Evolutionary conservation across 1,140 invertebrate genomes (phyloP), one percentile per base, ranked within the genome.

Genomic region (Neodiprion fabricii): DNA sequence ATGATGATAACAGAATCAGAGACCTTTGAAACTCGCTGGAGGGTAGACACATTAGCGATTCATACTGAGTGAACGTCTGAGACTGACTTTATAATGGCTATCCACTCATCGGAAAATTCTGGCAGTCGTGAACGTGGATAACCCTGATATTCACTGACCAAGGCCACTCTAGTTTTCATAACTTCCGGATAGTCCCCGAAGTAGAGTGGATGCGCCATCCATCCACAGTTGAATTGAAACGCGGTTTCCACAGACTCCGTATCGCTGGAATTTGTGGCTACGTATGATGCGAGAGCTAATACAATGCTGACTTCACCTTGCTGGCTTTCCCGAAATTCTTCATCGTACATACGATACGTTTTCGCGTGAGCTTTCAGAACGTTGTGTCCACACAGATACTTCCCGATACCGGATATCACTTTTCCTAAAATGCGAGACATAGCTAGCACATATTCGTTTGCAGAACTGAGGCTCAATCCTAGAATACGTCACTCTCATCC

Each of bases 281-380:
- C 9, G 9, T 8, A 61, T 14, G 53, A 61, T 9, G 11, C 4
- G 11, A 61, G n/a, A 14, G 53, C 11, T 14, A 61, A 17, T 17
- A 61, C 53, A 61, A 61, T 61, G 53, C 53, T 17, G n/a, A 61
- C 53, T 12, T 61, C n/a, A 17, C 53, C 53, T 61, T 61, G 53
- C 53, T 61, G 53, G 11, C 11, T 61, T 61, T 12, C 53, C 11
- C 53, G 53, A 17, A 61, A 61, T 9, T 61, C 53, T 9, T 61
- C 53, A 8, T 61, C 53, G 53, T 61, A 61, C 53, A 61, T 7
- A 14, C 73, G 47, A 71, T 67, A 69, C 2, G 86, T 89, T 48
- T 78, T 86, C 0, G 91, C 91, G 74, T 92, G 91, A 3, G 89
- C 89, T 49, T 90, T 87, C 1, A 92, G 68, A 0, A 90, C 76